A percentile compares a stretch with the other conserved stretches of the same genome.
phyloP scores from a whole-genome alignment of 2,888 invertebrate species.

The Metallyticus violacea region DNA sequence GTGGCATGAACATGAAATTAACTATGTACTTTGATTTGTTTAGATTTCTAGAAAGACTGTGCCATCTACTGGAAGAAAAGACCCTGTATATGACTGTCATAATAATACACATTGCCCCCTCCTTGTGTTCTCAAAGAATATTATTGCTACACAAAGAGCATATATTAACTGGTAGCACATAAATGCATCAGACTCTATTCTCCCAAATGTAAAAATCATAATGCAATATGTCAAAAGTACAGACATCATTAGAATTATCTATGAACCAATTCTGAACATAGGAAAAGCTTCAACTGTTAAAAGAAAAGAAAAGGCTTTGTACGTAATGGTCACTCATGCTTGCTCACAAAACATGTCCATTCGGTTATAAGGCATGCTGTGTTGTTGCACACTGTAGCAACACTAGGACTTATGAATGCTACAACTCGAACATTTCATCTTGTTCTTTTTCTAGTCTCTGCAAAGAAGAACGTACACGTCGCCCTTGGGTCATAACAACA shows the following conservation, averaged over 20 bases:
- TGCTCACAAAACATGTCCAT: background rate
- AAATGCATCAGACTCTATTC: background rate
- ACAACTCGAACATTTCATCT: slow-evolving; percentile 89
- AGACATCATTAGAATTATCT: background rate
- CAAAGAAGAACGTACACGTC: slow-evolving; percentile 74
- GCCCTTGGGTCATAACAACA: slow-evolving; percentile 75
- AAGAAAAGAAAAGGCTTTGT: background rate
- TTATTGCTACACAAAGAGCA: background rate
- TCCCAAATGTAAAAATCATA: background rate
- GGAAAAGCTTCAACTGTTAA: background rate
- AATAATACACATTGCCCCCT: background rate
- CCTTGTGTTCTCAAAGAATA: background rate
- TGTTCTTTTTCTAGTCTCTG: slow-evolving; percentile 80
- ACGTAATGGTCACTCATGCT: background rate
- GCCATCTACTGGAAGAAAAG: background rate
- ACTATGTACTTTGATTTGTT: background rate
- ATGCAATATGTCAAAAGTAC: background rate
- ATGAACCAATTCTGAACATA: background rate
- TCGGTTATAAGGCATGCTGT: background rate
- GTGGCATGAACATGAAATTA: background rate
- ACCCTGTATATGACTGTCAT: background rate
- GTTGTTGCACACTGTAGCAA: background rate
- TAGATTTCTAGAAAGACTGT: background rate
- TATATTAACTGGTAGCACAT: background rate
- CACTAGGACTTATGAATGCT: slow-evolving; percentile 53